Base-by-base conservation (phyloP, 2,888 invertebrate genomes). In the Brachylomia viminalis region DNA sequence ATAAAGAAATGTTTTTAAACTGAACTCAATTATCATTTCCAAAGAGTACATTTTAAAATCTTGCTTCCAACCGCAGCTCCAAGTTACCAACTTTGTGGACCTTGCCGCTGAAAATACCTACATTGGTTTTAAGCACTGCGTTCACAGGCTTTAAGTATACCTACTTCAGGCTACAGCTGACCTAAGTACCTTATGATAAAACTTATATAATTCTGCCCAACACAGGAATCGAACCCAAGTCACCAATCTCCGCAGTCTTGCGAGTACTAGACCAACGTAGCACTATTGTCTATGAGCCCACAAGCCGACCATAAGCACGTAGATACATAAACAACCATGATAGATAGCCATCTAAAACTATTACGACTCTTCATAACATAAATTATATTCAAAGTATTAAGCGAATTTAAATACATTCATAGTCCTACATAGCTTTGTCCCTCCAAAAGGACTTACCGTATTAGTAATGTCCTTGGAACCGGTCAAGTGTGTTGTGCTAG, bases 301-400 rank as follows among this genome's bases (percentile, higher is more conserved):
- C 3, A 6, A 17, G 0, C 33, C 23, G 5, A 27, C 75, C 45
- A 58, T 59, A 38, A 56, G 42, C 17, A 59, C 17, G 20, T n/a
- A 54, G 4, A 23, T 23, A 52, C 61, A 82, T 83, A 62, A 62
- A 84, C 54, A 54, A 62, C 47, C 0, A 42, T 82, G 81, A 83
- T 58, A 61, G 73, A 79, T 45, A 33, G 61, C 62, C 58, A 62
- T 49, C 0, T 10, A 20, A 30, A 66, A 27, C 42, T 15, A 65
- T 68, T 61, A 61, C 30, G 45, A 11, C 11, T 56, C 17, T 15
- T 56, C 11, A n/a, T 56, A 38, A 56, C 27, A 62, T 20, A 8
- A 17, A 38, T 54, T 27, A n/a, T 76, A 42, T 49, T n/a, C 13
- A 27, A 58, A 62, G 33, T n/a, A 5, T 8, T 23, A 42, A 58